Evolutionary conservation across 2,888 invertebrate species (phyloP).

Genomic region (Eremobia ochroleuca): DNA sequence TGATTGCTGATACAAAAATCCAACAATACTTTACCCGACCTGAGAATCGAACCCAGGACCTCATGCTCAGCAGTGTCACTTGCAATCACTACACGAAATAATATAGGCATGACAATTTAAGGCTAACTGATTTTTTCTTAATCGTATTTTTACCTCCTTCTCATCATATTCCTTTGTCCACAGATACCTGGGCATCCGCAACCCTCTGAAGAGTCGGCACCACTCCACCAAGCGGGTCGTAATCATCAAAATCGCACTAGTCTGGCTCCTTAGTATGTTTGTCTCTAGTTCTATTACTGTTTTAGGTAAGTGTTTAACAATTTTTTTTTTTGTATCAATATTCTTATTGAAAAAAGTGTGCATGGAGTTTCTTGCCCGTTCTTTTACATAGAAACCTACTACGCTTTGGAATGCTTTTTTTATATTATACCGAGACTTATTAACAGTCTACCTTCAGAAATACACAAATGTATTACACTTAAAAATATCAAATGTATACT

Average conservation of each 20-base stretch:
- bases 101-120: background rate
- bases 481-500: no score
- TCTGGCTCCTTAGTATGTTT: slow-evolving; percentile 97
- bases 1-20: background rate
- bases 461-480: no score
- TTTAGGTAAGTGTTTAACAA: slow-evolving; percentile 91
- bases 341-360: background rate
- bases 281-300: slow-evolving; percentile 97
- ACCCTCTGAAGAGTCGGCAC: slow-evolving; percentile 96
- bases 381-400: background rate
- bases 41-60: background rate
- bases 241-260: slow-evolving; percentile 96
- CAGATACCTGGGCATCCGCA: slow-evolving; percentile 96
- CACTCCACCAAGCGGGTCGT: slow-evolving; percentile 96
- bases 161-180: slow-evolving; percentile 31
- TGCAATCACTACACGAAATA: background rate
- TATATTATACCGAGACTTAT: no score
- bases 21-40: background rate
- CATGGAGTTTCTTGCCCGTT: background rate
- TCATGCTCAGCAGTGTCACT: background rate
- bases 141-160: background rate
- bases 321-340: background rate
- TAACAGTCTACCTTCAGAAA: no score
- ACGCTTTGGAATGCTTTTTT: no score
- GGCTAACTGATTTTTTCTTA: background rate